phyloP scores from a whole-genome alignment of 2,797 vertebrate species.

The Poecilia velifera region DNA sequence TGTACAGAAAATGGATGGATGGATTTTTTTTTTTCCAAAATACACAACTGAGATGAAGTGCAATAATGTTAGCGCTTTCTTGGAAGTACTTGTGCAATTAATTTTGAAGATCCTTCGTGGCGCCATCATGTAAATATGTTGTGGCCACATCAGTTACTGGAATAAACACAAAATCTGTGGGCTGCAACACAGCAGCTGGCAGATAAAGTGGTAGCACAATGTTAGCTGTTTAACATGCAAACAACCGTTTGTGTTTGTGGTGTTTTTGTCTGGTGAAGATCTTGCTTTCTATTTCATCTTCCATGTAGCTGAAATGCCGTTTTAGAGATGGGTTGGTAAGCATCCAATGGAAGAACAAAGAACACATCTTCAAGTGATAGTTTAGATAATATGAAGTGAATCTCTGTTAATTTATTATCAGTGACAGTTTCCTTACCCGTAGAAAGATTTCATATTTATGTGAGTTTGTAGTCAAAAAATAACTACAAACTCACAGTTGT shows the following conservation, averaged over 20 bases:
- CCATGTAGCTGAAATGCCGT: background rate
- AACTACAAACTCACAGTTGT: background rate
- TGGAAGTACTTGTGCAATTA: conserved; percentile 8
- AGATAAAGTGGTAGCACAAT: conserved; percentile 9
- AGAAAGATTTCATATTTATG: background rate
- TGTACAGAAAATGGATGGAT: too few species aligned
- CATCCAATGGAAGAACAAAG: conserved; percentile 23
- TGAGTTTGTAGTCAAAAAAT: background rate
- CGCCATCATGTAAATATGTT: conserved; percentile 23
- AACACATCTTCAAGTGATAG: conserved; percentile 13
- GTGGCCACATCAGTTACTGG: conserved; percentile 11
- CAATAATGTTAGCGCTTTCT: background rate
- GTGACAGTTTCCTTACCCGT: background rate
- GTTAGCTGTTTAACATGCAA: conserved; percentile 29
- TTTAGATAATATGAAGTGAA: background rate
- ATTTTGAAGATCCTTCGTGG: conserved; percentile 16
- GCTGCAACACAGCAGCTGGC: conserved; percentile 10
- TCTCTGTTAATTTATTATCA: background rate
- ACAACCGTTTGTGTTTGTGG: conserved; percentile 27
- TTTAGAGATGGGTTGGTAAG: conserved; percentile 13
- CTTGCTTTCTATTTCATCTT: conserved; percentile 2
- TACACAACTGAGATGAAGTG: conserved; percentile 1
- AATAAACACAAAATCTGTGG: conserved; percentile 1
- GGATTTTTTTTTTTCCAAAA: background rate
- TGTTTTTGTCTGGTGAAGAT: background rate